Evolutionary conservation across 2,888 invertebrate genomes (phyloP), one percentile per base, ranked within the genome.

Genomic region (Phragmatobia fuliginosa): DNA sequence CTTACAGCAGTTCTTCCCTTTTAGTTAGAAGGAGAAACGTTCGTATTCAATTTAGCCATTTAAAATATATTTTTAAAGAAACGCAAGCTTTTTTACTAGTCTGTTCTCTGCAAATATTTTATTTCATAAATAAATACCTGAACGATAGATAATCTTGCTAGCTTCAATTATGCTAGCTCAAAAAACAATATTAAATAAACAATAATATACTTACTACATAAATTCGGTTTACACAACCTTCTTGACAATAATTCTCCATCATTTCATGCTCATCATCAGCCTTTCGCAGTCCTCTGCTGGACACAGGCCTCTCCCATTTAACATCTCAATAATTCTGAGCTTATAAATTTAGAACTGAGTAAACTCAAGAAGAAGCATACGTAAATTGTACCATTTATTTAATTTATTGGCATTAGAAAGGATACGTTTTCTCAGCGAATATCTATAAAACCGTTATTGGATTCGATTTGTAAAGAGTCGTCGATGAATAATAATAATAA

Each of bases 391-490:
- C 56, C 41, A 77, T 63, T 62, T 72, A 78, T 68, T 32, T 49
- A 10, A 72, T 59, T 71, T 62, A 76, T 68, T 74, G 63, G 32
- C 7, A 52, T 32, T 10, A 60, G 62, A 72, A 68, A 64, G 52
- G 52, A 69, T 59, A 21, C 49, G 38, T 63, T 61, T 73, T 68
- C 64, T 62, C 32, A 61, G 41, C 36, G 49, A 68, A 70, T 76
- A 68, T 72, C 66, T 62, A 58, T 60, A 63, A 61, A 72, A 70
- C 49, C 31, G 38, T 70, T 71, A 71, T 76, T 71, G 62, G 65
- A 76, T 79, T 79, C 76, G 49, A 68, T 78, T 71, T 74, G 61
- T 61, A 69, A 70, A 71, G 66, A 74, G 61, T 75, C 67, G 70
- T n/a, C n/a, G n/a, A n/a, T n/a, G n/a, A n/a, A n/a, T n/a, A n/a